phyloP scores from a whole-genome alignment of 1,140 invertebrate genomes.

The Kradibia gibbosae region DNA sequence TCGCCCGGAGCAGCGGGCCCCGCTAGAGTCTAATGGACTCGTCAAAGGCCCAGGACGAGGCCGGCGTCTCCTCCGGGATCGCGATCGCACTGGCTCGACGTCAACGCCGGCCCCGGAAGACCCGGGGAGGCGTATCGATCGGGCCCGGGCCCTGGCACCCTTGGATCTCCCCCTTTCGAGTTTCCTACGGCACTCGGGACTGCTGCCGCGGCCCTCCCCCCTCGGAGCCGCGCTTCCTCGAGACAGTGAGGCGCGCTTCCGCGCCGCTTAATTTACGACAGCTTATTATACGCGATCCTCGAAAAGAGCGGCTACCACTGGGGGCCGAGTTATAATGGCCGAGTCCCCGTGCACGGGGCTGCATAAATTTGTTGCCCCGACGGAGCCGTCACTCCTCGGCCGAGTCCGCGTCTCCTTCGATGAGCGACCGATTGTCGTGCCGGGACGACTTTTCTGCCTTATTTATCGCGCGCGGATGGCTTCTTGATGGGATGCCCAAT shows the following conservation, averaged over 20 bases:
- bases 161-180: conserved; percentile 69
- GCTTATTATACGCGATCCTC: conserved; percentile 25
- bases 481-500: not conserved
- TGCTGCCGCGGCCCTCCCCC: not conserved
- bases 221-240: not conserved
- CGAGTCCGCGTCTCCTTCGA: not conserved
- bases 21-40: conserved; percentile 37
- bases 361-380: conserved; percentile 4
- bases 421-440: not conserved
- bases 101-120: not conserved
- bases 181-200: conserved; percentile 63
- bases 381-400: not conserved
- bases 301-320: conserved; percentile 21
- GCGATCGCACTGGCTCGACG: conserved; percentile 4
- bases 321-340: not conserved
- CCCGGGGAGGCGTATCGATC: conserved; percentile 67
- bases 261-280: conserved; percentile 36
- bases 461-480: not conserved
- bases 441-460: not conserved
- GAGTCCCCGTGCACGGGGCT: not conserved
- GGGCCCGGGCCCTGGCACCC: conserved; percentile 65
- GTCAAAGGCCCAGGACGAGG: too few species aligned
- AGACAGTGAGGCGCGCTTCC: conserved; percentile 10
- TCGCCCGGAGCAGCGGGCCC: not conserved
- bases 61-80: not conserved